These are phyloP conservation scores for Operophtera brumata DNA, from an alignment of 2,888 invertebrate species.

Conservation along the genomic window DNA sequence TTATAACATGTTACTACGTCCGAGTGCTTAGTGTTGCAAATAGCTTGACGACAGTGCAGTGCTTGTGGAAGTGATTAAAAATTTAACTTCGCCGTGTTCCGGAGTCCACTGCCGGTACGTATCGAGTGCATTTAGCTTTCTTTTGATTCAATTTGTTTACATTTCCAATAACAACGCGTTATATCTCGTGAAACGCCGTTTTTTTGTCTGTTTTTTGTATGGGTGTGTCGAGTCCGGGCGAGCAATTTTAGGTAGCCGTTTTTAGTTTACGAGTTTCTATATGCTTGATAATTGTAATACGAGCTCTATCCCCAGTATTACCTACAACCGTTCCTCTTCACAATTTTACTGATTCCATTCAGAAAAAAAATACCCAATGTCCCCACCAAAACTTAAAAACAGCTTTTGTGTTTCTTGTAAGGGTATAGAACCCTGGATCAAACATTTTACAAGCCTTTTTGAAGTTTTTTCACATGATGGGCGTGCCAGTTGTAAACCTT, in stretches of 20 bases:
- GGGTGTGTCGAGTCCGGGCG: conserved; percentile 66
- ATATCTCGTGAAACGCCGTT: conserved; percentile 38
- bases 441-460: background rate
- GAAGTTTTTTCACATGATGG: conserved; percentile 44
- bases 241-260: conserved; percentile 51
- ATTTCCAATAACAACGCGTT: conserved; percentile 45
- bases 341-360: background rate
- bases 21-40: conserved; percentile 72
- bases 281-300: conserved; percentile 14
- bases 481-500: conserved; percentile 60
- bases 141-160: conserved; percentile 46
- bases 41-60: conserved; percentile 54
- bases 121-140: conserved; percentile 51
- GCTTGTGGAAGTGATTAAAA: conserved; percentile 63
- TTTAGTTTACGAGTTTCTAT: conserved; percentile 44
- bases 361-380: background rate
- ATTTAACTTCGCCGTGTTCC: conserved; percentile 52
- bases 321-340: background rate
- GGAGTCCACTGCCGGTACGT: conserved; percentile 68
- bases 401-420: background rate
- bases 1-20: conserved; percentile 66
- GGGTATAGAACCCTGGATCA: background rate
- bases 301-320: conserved; percentile 2
- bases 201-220: conserved; percentile 40
- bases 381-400: background rate